Conservation (phyloP, 1,140 invertebrate genomes). For the Sycophaga agraensis region DNA sequence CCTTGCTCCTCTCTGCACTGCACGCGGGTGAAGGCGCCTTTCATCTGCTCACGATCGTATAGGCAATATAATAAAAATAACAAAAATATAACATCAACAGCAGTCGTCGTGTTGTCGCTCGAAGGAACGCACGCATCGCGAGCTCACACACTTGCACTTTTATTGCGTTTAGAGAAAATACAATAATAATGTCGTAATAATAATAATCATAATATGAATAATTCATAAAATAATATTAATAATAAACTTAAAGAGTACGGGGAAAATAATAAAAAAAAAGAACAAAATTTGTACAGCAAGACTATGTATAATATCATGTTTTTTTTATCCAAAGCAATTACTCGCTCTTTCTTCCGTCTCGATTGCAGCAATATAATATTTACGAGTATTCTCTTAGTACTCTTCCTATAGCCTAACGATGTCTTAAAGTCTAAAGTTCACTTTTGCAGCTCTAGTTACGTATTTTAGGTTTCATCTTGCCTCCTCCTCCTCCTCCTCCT, state of each 20-base stretch:
- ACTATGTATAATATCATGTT: conserved; percentile 30
- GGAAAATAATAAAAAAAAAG: background rate
- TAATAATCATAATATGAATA: conserved; percentile 15
- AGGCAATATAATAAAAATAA: conserved; percentile 52
- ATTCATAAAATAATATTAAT: background rate
- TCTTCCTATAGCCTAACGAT: conserved; percentile 21
- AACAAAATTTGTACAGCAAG: conserved; percentile 31
- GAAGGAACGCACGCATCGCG: conserved; percentile 35
- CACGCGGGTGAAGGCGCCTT: conserved; percentile 5
- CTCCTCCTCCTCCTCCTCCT: too few relatives aligned
- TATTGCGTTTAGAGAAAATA: conserved; percentile 32
- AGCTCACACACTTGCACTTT: conserved; percentile 38
- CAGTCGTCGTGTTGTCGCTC: conserved; percentile 45
- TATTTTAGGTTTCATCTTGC: conserved; percentile 39
- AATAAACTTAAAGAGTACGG: conserved; percentile 22
- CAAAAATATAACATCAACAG: conserved; percentile 58
- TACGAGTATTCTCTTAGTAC: conserved; percentile 12
- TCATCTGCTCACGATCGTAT: background rate
- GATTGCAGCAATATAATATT: conserved; percentile 24
- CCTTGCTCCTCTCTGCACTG: background rate
- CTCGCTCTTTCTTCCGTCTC: conserved; percentile 21
- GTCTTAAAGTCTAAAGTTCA: conserved; percentile 24
- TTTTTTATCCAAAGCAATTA: conserved; percentile 3
- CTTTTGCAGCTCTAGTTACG: conserved; percentile 40
- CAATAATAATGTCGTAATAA: conserved; percentile 23